Evolutionary conservation across 2,888 invertebrate genomes (phyloP), one percentile per base, ranked within the genome.

Genomic region (Anagyrus pseudococci): DNA sequence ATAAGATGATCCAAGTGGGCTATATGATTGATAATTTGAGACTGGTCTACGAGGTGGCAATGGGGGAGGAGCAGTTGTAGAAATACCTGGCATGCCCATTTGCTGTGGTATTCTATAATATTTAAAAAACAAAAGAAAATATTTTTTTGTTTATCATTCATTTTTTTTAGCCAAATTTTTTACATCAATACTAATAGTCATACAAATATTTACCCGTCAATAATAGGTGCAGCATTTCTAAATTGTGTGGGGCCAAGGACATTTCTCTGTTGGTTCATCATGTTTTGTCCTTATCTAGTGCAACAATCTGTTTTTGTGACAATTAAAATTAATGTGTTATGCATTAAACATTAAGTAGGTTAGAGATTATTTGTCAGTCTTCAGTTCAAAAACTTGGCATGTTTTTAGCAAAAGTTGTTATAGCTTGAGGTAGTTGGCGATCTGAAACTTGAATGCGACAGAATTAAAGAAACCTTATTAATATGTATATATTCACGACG

Each of bases 31-130:
- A 61, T 74, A 73, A 47, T 58, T 68, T 17, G 64, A 66, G 29
- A 62, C 52, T 37, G 68, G 53, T 48, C 73, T 73, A 23, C 80
- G 73, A 2, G 79, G 77, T 44, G 80, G 80, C 33, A 79, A 22
- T 3, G 79, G 79, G 23, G 79, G 80, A 19, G 78, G 73, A 56
- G 66, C 66, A 41, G 63, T 63, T 19, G 56, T 1, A 29, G 68
- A 66, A 50, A 50, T 17, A 56, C 62, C 71, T 22, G 64, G 7
- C 23, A 60, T 41, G 40, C 67, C 64, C 10, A 15, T 37, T 15
- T 37, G 49, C 19, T 63, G 47, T 6, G 69, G 22, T 7, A 66
- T 46, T 53, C 64, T 68, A 8, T 8, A 49, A 56, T 2, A 43
- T 10, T 49, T 40, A 7, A 50, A 61, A 26, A 23, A 17, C 3